These are phyloP conservation scores for Erannis defoliaria DNA, from an alignment of 2,888 invertebrate species.

Conservation along the genomic window DNA sequence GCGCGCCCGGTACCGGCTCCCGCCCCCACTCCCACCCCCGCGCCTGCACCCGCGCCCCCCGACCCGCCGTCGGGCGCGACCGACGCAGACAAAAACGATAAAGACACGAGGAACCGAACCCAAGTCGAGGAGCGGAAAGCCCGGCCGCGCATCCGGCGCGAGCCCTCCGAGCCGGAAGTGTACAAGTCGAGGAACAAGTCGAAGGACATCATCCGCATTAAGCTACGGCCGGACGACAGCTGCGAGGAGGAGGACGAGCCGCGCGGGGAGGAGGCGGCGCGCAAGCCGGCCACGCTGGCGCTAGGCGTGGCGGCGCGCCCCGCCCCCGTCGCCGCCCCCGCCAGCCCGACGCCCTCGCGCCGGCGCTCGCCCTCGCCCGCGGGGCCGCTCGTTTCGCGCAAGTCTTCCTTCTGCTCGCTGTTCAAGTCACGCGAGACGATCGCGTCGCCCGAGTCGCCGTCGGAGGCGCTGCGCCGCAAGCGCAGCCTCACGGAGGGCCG, in stretches of 20 bases:
- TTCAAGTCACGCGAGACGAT: conserved; percentile 91
- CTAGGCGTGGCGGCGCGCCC: conserved; percentile 55
- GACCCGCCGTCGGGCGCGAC: conserved; percentile 24
- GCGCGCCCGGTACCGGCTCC: conserved; percentile 42
- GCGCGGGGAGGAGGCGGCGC: conserved; percentile 58
- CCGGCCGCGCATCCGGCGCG: conserved; percentile 64
- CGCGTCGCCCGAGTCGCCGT: conserved; percentile 88
- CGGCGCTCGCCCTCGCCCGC: conserved; percentile 89
- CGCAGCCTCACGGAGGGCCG: conserved; percentile 80
- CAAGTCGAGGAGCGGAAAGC: conserved; percentile 67
- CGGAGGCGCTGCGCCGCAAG: conserved; percentile 74
- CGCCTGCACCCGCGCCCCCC: conserved; percentile 15
- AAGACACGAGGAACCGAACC: conserved; percentile 68
- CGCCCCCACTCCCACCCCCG: conserved; percentile 27
- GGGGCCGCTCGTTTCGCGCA: conserved; percentile 88
- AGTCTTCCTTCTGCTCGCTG: conserved; percentile 93
- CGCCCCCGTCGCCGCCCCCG: conserved; percentile 44
- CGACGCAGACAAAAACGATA: conserved; percentile 66
- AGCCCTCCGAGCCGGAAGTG: conserved; percentile 72
- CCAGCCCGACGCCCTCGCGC: conserved; percentile 82
- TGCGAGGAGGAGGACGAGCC: conserved; percentile 86
- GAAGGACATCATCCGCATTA: conserved; percentile 87
- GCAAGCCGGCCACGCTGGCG: conserved; percentile 88
- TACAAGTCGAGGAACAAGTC: conserved; percentile 66
- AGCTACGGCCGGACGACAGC: conserved; percentile 90